Percentiles rank a stretch among this genome's conserved stretches.
Conservation (phyloP, 2,888 invertebrate genomes). For the Vesta saturnalis region DNA sequence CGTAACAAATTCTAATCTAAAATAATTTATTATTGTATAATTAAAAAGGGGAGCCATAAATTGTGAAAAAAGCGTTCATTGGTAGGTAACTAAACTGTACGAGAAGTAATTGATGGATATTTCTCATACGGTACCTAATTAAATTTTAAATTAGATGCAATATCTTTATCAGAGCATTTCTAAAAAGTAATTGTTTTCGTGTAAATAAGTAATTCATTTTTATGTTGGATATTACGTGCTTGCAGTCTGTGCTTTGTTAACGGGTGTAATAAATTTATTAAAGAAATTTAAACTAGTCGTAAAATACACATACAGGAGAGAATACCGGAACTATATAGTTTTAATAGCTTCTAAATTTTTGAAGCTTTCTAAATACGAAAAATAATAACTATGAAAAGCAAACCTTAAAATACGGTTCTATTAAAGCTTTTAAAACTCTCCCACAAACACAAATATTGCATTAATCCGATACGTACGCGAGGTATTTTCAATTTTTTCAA, state of each 20-base stretch:
- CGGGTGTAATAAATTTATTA: slow-evolving; percentile 6
- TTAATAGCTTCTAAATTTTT: slow-evolving; percentile 9
- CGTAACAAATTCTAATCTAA: too few species aligned
- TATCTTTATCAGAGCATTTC: background rate
- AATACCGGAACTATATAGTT: background rate
- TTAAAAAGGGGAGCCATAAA: too few species aligned
- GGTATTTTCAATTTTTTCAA: slow-evolving; percentile 25
- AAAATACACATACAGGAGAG: too few species aligned
- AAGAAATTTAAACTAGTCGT: slow-evolving; percentile 3
- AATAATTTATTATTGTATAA: too few species aligned
- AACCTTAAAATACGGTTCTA: slow-evolving; percentile 31
- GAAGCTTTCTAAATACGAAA: background rate
- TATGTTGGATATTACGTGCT: slow-evolving; percentile 6
- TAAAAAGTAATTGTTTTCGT: slow-evolving; percentile 5
- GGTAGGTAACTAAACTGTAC: too few species aligned
- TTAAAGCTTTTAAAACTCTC: slow-evolving; percentile 47
- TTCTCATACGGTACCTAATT: background rate
- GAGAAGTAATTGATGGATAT: too few species aligned
- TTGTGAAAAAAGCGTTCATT: too few species aligned
- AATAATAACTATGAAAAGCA: slow-evolving; percentile 17
- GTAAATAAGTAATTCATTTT: slow-evolving; percentile 7
- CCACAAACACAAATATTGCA: slow-evolving; percentile 47
- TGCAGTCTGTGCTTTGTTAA: background rate
- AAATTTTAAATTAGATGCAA: background rate
- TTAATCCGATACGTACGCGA: slow-evolving; percentile 41